These are phyloP conservation scores for Epicauta chinensis DNA, from an alignment of 1,140 invertebrate species.

Conservation along the genomic window DNA sequence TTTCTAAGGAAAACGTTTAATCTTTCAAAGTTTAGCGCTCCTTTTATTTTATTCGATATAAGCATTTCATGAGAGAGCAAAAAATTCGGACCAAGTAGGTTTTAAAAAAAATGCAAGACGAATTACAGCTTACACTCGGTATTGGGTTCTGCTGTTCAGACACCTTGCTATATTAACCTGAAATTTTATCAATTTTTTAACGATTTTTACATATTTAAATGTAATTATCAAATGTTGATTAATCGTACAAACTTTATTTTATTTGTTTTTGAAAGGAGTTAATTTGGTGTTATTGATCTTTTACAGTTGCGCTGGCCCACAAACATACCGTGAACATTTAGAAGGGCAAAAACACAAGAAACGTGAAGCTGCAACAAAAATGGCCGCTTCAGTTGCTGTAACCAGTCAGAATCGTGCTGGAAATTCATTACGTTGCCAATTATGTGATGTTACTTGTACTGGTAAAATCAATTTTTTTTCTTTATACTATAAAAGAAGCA, in stretches of 20 bases:
- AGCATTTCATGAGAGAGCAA: no score
- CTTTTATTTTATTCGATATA: no score
- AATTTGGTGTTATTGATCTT: background rate
- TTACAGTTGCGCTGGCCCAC: conserved; percentile 40
- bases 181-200: background rate
- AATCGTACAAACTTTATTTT: background rate
- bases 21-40: no score
- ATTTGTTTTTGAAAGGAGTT: background rate
- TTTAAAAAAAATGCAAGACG: conserved; percentile 16
- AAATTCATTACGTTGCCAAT: conserved; percentile 73
- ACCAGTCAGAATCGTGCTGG: conserved; percentile 54
- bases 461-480: conserved; percentile 22
- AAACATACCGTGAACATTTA: conserved; percentile 95
- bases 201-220: background rate
- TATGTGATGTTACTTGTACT: conserved; percentile 97
- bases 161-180: conserved; percentile 17
- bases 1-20: no score
- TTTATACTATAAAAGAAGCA: background rate
- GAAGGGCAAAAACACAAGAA: conserved; percentile 99
- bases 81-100: no score
- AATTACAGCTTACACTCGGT: conserved; percentile 11
- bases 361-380: conserved; percentile 87
- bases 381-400: conserved; percentile 50
- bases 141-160: conserved; percentile 13
- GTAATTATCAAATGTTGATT: no score